Base-by-base conservation (phyloP, 1,140 invertebrate genomes). In the Pachyrhynchus sulphureomaculatus region DNA sequence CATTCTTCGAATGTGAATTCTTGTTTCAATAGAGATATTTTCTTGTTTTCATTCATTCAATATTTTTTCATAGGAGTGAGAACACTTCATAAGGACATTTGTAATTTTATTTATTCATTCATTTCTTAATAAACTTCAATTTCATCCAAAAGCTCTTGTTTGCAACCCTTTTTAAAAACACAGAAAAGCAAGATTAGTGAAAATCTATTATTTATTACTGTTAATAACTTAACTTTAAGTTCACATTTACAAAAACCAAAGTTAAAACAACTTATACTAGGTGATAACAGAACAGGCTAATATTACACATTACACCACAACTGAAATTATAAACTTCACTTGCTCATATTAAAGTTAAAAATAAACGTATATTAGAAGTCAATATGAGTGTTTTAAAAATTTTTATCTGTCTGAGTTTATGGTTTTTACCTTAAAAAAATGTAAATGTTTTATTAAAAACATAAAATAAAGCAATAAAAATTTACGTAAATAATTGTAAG, bases 121-220 rank as follows among this genome's bases (percentile, higher is more conserved):
- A 51, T 54, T 61, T 54, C 37, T 63, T 55, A 59, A 69, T 63
- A 71, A 69, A 69, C 68, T 69, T 72, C 66, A 71, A 72, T 68
- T 72, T 75, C 72, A 75, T 72, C 70, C 73, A 66, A 71, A 68
- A 69, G 67, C 68, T 73, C 71, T 68, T 75, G 70, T 69, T 72
- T 63, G 66, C 67, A 73, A 70, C 66, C 72, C 72, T 74, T 74
- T 72, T 74, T 63, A 69, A 74, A 70, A 71, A 68, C 66, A 72
- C 67, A 74, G 52, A 67, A 72, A 74, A 74, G 67, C 68, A 67
- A 72, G 63, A 73, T 74, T 74, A 74, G 72, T 74, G 58, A 63
- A 62, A 65, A 65, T 63, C 52, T 45, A 68, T 62, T 59, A 66
- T 72, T 70, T 69, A 70, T 70, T 71, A 68, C n/a, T 49, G 15